Conservation (phyloP, 2,888 invertebrate species). For the Brachylomia viminalis region DNA sequence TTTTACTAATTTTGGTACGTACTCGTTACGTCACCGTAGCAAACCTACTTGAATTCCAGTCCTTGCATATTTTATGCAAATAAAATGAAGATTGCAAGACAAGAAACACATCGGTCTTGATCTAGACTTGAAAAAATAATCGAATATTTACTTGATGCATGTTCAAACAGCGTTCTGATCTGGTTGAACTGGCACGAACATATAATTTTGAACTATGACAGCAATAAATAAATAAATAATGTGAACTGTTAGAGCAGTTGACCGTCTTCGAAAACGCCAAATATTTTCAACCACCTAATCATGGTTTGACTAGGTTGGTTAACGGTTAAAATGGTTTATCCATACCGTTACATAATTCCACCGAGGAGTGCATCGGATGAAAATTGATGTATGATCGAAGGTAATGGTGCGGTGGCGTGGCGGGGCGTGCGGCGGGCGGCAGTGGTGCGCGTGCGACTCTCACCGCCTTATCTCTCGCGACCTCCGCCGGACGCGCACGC, state of each 20-base stretch:
- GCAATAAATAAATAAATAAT: too few relatives aligned
- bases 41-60: slow-evolving; percentile 82
- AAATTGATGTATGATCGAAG: slow-evolving; percentile 85
- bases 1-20: slow-evolving; percentile 85
- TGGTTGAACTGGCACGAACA: slow-evolving; percentile 4
- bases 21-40: slow-evolving; percentile 83
- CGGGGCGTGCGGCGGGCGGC: slow-evolving; percentile 80
- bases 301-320: slow-evolving; percentile 56
- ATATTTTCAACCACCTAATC: slow-evolving; percentile 34
- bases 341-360: slow-evolving; percentile 87
- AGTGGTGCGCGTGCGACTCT: slow-evolving; percentile 87
- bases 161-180: slow-evolving; percentile 39
- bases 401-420: slow-evolving; percentile 82
- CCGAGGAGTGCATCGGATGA: slow-evolving; percentile 85
- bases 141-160: slow-evolving; percentile 47
- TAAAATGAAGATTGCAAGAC: slow-evolving; percentile 81
- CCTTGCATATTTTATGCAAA: slow-evolving; percentile 86
- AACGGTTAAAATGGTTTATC: slow-evolving; percentile 81
- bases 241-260: neutral
- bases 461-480: slow-evolving; percentile 90
- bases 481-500: slow-evolving; percentile 90
- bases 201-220: slow-evolving; percentile 20
- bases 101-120: slow-evolving; percentile 76
- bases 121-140: slow-evolving; percentile 71
- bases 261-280: slow-evolving; percentile 30